These are phyloP conservation scores for Volucella zonaria DNA, from an alignment of 2,888 invertebrate species.

Conservation along the genomic window DNA sequence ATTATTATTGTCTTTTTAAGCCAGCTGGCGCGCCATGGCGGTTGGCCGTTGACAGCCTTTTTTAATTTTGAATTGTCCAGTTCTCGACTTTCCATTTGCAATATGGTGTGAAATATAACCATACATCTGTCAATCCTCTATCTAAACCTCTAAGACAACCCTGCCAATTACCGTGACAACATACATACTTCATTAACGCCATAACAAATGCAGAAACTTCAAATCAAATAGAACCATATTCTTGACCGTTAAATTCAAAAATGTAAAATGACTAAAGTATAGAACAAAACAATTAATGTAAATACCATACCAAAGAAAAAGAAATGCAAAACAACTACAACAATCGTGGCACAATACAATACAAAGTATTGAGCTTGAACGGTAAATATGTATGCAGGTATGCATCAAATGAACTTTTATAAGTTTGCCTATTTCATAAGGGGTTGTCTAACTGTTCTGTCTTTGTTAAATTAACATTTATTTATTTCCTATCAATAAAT, in stretches of 20 bases:
- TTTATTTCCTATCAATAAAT: conserved; percentile 59
- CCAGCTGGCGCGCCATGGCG: too few species aligned
- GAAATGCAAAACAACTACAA: neutral
- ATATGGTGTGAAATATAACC: too few species aligned
- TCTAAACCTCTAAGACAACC: too few species aligned
- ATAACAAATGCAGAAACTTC: neutral
- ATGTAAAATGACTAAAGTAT: neutral
- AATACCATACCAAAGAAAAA: too few species aligned
- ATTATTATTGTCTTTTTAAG: too few species aligned
- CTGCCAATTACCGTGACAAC: too few species aligned
- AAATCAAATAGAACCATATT: conserved; percentile 8
- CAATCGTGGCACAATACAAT: neutral
- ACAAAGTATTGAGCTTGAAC: conserved; percentile 28
- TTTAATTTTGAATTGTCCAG: too few species aligned
- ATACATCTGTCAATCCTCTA: too few species aligned
- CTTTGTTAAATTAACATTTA: conserved; percentile 59
- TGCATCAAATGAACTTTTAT: conserved; percentile 39
- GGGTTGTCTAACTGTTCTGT: conserved; percentile 28
- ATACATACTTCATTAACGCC: too few species aligned
- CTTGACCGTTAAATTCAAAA: neutral
- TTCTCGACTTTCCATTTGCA: too few species aligned
- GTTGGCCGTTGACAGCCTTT: too few species aligned
- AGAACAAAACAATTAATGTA: too few species aligned
- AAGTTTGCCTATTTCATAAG: conserved; percentile 36
- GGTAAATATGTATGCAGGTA: conserved; percentile 3